A percentile compares a stretch with the other conserved stretches of the same genome.
phyloP scores from a whole-genome alignment of 1,140 invertebrate genomes.

The Rhagoletis pomonella region DNA sequence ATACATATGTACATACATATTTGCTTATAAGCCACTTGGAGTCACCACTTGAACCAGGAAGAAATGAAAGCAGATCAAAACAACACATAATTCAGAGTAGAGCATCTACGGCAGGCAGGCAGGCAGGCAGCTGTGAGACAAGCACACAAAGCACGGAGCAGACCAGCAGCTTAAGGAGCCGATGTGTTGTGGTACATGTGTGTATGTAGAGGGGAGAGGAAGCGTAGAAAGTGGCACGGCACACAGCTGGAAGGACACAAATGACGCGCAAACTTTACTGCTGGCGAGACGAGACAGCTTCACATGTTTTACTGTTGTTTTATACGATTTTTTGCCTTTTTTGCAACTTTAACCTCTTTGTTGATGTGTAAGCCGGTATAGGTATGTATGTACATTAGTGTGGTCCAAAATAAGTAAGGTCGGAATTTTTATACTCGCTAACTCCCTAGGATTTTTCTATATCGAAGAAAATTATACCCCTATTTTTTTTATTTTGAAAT shows the following conservation, averaged over 20 bases:
- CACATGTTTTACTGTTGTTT: neutral
- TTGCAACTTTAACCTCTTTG: slow-evolving; percentile 22
- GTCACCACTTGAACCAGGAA: slow-evolving; percentile 26
- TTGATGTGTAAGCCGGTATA: neutral
- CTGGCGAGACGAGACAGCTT: neutral
- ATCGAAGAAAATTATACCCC: too few species aligned
- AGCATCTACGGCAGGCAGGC: neutral
- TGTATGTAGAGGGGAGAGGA: neutral
- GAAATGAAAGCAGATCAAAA: slow-evolving; percentile 38
- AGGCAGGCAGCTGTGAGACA: neutral
- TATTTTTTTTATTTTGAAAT: too few species aligned
- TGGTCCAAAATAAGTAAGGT: too few species aligned
- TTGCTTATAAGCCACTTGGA: slow-evolving; percentile 18
- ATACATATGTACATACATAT: neutral
- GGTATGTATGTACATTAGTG: neutral
- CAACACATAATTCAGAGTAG: slow-evolving; percentile 2
- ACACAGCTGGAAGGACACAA: slow-evolving; percentile 25
- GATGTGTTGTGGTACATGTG: too few species aligned
- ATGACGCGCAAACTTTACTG: slow-evolving; percentile 11
- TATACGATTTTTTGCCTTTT: neutral
- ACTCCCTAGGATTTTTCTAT: too few species aligned
- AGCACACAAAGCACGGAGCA: neutral
- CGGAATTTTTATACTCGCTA: too few species aligned
- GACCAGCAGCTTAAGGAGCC: neutral
- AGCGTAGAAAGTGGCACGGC: neutral